Base-by-base conservation (phyloP, 2,888 invertebrate genomes). In the Noctua fimbriata region DNA sequence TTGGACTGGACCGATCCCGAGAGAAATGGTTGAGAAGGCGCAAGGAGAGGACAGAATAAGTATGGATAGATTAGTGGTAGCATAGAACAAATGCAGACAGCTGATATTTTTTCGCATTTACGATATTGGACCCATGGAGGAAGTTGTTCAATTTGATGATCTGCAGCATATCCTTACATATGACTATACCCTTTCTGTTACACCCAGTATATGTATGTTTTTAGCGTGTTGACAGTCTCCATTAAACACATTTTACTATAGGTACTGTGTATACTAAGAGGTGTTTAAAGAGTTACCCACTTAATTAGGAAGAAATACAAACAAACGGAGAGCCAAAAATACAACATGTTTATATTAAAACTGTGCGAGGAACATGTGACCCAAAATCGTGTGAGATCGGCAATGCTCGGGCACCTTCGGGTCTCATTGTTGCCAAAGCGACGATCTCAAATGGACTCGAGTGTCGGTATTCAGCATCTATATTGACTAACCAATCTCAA, bases 401-500 rank as follows among this genome's bases (percentile, higher is more conserved):
- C 32, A 69, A 75, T 70, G 41, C 78, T 85, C 86, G 79, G 78
- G n/a, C 41, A 60, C 58, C 69, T 79, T 86, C 86, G 85, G 63
- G 9, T 78, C 63, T 65, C 49, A 72, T 81, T 85, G 81, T 77
- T 74, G 49, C 70, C 67, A 75, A 65, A 69, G 72, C 66, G 83
- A 63, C 67, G 69, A 3, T 69, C 47, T 58, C 77, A 85, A 85
- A 85, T 86, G 73, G 70, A 71, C 49, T 84, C 81, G 72, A 84
- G 84, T 84, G 84, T 83, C 87, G 79, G 72, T 78, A 82, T 86
- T 81, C 82, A 80, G 81, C 75, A 69, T 52, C 73, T 78, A 73
- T 63, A 82, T 88, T 86, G 81, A 86, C 74, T 75, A 80, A 80
- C 74, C 74, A 73, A 79, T 82, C 86, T 72, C 81, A 86, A 85